phyloP scores from a whole-genome alignment of 2,113 vertebrate species.

The Lutjanus erythropterus region DNA sequence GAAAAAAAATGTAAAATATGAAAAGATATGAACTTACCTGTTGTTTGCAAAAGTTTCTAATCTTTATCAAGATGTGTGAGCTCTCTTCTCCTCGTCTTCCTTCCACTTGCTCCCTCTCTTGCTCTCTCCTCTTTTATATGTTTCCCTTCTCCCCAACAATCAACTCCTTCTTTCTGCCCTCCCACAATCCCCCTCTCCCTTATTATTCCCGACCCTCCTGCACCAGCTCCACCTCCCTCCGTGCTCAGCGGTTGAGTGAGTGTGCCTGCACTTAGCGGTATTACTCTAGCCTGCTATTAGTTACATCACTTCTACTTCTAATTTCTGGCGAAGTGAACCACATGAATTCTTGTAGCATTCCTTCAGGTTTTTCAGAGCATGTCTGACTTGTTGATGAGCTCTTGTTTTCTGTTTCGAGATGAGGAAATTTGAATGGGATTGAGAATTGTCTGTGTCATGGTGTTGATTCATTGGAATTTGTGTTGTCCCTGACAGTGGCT shows the following conservation, averaged over 20 bases:
- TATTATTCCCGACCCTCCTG: constrained; percentile 10
- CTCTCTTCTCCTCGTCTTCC: constrained; percentile 12
- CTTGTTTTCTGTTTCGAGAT: constrained; percentile 44
- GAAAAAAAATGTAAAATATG: neutral
- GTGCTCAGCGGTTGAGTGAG: constrained; percentile 38
- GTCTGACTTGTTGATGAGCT: constrained; percentile 52
- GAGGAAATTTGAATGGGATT: neutral
- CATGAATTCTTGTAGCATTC: constrained; percentile 6
- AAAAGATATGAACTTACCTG: constrained; percentile 55
- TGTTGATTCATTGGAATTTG: constrained; percentile 16
- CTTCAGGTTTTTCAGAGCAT: constrained; percentile 31
- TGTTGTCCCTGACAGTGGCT: constrained; percentile 23
- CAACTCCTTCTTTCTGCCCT: constrained; percentile 72
- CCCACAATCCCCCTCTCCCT: constrained; percentile 42
- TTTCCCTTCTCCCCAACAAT: constrained; percentile 49
- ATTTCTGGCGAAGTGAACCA: neutral
- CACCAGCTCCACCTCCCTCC: constrained; percentile 66
- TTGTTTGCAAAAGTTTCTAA: constrained; percentile 20
- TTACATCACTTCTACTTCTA: constrained; percentile 28
- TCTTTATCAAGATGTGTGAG: neutral
- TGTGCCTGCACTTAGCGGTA: constrained; percentile 14
- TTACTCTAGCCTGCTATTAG: constrained; percentile 19
- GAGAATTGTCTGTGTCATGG: neutral
- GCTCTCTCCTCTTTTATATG: constrained; percentile 53
- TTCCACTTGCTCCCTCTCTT: constrained; percentile 56